A percentile compares a stretch with the other conserved stretches of the same genome.
phyloP scores from a whole-genome alignment of 2,797 vertebrate species.

The Fratercula arctica region DNA sequence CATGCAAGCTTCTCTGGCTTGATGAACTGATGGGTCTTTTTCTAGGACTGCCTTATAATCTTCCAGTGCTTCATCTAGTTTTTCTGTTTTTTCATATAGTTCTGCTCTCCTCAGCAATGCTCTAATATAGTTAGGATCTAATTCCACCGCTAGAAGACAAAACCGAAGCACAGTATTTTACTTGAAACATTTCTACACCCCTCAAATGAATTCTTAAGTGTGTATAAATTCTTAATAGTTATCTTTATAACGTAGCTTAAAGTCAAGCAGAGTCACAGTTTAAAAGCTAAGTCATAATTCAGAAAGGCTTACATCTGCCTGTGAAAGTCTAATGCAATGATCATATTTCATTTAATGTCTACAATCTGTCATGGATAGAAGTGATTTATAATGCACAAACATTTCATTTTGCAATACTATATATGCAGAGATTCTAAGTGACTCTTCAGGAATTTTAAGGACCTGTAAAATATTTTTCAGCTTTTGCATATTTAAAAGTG shows the following conservation, averaged over 20 bases:
- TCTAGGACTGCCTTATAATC: conserved; percentile 90
- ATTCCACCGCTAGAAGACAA: conserved; percentile 84
- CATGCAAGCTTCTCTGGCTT: conserved; percentile 90
- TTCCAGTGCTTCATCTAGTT: conserved; percentile 93
- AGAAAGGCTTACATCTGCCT: neutral
- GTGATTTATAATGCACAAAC: neutral
- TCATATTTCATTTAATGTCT: neutral
- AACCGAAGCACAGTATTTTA: neutral
- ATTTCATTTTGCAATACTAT: neutral
- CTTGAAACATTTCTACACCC: neutral
- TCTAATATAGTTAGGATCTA: conserved; percentile 90
- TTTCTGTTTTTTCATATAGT: conserved; percentile 92
- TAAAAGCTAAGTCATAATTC: neutral
- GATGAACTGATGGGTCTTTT: conserved; percentile 81
- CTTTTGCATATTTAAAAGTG: neutral
- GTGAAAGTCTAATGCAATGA: neutral
- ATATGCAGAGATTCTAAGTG: neutral
- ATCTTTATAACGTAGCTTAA: neutral
- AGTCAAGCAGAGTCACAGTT: neutral
- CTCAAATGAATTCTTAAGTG: neutral
- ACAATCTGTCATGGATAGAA: neutral
- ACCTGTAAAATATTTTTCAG: neutral
- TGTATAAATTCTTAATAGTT: neutral
- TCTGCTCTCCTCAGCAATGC: conserved; percentile 91
- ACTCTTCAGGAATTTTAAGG: neutral